Conservation (phyloP, 2,113 vertebrate species). For the Oncorhynchus mykiss region DNA sequence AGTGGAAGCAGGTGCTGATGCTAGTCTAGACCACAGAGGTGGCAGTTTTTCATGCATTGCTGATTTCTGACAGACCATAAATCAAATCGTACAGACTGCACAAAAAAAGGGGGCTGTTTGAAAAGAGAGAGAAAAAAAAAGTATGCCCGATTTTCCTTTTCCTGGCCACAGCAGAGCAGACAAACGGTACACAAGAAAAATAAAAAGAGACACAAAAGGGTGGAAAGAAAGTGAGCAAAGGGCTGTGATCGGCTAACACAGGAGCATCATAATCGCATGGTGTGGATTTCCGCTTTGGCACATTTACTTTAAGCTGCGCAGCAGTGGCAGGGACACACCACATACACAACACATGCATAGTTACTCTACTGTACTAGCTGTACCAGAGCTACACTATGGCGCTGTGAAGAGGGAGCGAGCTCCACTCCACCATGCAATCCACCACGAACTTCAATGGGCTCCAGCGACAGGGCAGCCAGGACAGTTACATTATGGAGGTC, state of each 20-base stretch:
- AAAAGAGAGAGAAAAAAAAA: slow-evolving; percentile 17
- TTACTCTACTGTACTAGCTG: slow-evolving; percentile 28
- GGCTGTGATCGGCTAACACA: slow-evolving; percentile 55
- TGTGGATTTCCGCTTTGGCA: slow-evolving; percentile 70
- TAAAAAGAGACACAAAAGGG: slow-evolving; percentile 2
- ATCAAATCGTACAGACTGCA: slow-evolving; percentile 50
- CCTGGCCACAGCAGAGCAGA: slow-evolving; percentile 21
- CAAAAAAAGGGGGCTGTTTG: slow-evolving; percentile 46
- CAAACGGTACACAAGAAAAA: slow-evolving; percentile 30
- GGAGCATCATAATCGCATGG: slow-evolving; percentile 79
- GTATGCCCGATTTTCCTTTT: slow-evolving; percentile 4
- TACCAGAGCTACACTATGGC: slow-evolving; percentile 36
- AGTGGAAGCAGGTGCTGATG: slow-evolving; percentile 49
- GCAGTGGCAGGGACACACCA: neutral
- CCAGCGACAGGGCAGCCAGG: slow-evolving; percentile 58
- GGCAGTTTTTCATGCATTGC: slow-evolving; percentile 53
- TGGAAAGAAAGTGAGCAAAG: slow-evolving; percentile 13
- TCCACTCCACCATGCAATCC: slow-evolving; percentile 46
- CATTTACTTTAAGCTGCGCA: slow-evolving; percentile 58
- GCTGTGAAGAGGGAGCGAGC: slow-evolving; percentile 34
- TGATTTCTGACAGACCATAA: slow-evolving; percentile 62
- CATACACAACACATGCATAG: slow-evolving; percentile 23
- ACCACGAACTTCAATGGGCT: slow-evolving; percentile 78
- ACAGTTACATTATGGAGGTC: slow-evolving; percentile 60
- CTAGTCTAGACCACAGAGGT: slow-evolving; percentile 26